phyloP scores from a whole-genome alignment of 2,888 invertebrate species.

The Yponomeuta plumbellus region DNA sequence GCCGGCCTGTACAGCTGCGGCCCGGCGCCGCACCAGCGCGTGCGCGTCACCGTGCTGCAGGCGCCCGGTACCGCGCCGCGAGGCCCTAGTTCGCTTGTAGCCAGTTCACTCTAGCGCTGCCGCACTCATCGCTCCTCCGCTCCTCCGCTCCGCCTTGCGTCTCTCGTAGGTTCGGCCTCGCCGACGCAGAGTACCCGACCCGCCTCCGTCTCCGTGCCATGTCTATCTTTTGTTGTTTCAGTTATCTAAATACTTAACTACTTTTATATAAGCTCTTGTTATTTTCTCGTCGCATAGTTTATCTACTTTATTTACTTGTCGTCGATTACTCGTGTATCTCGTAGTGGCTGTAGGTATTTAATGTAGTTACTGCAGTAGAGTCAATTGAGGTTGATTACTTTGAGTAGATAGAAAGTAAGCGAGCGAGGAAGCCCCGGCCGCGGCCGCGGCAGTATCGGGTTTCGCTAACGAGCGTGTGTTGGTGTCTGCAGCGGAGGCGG shows the following conservation, averaged over 20 bases:
- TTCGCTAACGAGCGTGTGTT: not conserved
- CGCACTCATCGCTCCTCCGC: slow-evolving; percentile 19
- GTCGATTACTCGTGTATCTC: not conserved
- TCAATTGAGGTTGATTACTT: not conserved
- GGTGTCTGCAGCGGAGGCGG: not conserved
- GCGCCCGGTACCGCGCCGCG: slow-evolving; percentile 20
- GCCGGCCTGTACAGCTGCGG: slow-evolving; percentile 48
- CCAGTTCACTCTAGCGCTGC: slow-evolving; percentile 18
- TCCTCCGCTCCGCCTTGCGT: slow-evolving; percentile 17
- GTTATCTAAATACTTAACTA: not conserved
- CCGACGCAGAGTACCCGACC: slow-evolving; percentile 22
- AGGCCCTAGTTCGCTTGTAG: not conserved
- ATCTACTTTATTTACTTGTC: not conserved
- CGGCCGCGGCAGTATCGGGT: not conserved
- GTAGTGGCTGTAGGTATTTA: not conserved
- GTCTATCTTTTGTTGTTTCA: slow-evolving; percentile 16
- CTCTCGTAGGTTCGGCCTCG: slow-evolving; percentile 24
- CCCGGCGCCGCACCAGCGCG: slow-evolving; percentile 35
- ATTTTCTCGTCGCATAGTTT: not conserved
- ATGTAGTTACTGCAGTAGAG: not conserved
- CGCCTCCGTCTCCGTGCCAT: slow-evolving; percentile 26
- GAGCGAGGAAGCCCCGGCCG: not conserved
- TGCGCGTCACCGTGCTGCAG: slow-evolving; percentile 42
- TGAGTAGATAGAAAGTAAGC: not conserved
- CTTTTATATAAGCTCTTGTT: not conserved